Evolutionary conservation across 2,888 invertebrate species (phyloP), one percentile per base, ranked within the genome.

Genomic region (Tricholauxania praeusta): DNA sequence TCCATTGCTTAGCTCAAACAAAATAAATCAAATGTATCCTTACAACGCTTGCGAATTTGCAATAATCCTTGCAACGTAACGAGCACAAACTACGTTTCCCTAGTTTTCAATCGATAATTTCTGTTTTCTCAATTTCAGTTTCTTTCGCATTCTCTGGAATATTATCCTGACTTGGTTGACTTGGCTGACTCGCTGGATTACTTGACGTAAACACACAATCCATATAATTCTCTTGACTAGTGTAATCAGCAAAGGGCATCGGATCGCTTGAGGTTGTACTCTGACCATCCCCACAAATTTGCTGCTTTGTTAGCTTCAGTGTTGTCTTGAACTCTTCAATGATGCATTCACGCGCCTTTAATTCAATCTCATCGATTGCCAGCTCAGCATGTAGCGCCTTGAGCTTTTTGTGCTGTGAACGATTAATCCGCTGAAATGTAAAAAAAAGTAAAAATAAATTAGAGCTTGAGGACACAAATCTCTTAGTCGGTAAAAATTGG

Each of bases 381-480:
- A 87, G 74, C 76, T 88, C 87, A 1, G 87, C 87, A 15, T 80
- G 77, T 22, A 87, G 74, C 6, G 83, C 84, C 55, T 83, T 84
- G 1, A 87, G 60, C 65, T 83, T 84, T 47, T 83, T 83, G 0
- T 78, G 77, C 52, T 84, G 83, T 0, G 74, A 74, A 3, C 82
- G 80, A 72, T 85, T 81, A 17, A 81, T 73, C 32, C 80, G 81
- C 80, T 84, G 73, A 71, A 80, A 79, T n/a, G 6, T 3, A 63
- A 69, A 67, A 39, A 19, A 22, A 60, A 39, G 5, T 19, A 6
- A 12, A 12, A n/a, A 19, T 55, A 4, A 55, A n/a, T 14, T 12
- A 55, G n/a, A 55, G 55, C 1, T 39, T 10, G 39, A 39, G 10
- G 8, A 39, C 1, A 39, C 8, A 39, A 39, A 39, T 39, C 39